Evolutionary conservation across 2,888 invertebrate species (phyloP).

Genomic region (Protodeltote pygarga): DNA sequence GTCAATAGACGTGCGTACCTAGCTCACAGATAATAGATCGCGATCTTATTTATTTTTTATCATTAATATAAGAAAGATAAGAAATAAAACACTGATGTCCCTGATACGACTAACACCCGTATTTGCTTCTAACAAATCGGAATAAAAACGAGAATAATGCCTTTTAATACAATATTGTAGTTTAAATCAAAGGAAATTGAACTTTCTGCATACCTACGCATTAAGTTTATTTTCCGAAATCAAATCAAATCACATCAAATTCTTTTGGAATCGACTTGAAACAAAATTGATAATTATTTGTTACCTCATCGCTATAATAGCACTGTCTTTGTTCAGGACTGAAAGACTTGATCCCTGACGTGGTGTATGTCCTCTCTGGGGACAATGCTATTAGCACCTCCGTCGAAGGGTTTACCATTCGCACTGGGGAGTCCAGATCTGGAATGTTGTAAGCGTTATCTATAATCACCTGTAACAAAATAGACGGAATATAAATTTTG

Average conservation of each 20-base stretch:
- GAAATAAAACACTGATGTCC: slow-evolving; percentile 7
- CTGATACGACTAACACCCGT: slow-evolving; percentile 14
- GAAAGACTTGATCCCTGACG: slow-evolving; percentile 82
- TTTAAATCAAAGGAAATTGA: no score
- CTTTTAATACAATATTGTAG: no score
- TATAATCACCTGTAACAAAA: slow-evolving; percentile 83
- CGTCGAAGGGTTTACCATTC: slow-evolving; percentile 85
- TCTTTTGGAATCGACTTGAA: not conserved
- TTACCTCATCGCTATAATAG: slow-evolving; percentile 86
- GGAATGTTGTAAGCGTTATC: slow-evolving; percentile 89
- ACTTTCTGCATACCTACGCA: no score
- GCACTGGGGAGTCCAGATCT: slow-evolving; percentile 87
- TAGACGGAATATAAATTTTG: no score
- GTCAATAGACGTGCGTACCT: slow-evolving; percentile 37
- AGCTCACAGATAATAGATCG: slow-evolving; percentile 28
- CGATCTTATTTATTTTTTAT: slow-evolving; percentile 29
- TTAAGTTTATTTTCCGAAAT: no score
- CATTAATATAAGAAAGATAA: slow-evolving; percentile 26
- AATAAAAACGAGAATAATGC: no score
- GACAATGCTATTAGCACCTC: slow-evolving; percentile 88
- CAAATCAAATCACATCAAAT: no score
- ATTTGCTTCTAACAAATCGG: no score
- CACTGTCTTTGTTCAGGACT: slow-evolving; percentile 84
- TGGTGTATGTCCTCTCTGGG: slow-evolving; percentile 89
- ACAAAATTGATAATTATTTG: not conserved